Base-by-base conservation (phyloP, 2,888 invertebrate genomes). In the Pyrrhopygopsis socrates region DNA sequence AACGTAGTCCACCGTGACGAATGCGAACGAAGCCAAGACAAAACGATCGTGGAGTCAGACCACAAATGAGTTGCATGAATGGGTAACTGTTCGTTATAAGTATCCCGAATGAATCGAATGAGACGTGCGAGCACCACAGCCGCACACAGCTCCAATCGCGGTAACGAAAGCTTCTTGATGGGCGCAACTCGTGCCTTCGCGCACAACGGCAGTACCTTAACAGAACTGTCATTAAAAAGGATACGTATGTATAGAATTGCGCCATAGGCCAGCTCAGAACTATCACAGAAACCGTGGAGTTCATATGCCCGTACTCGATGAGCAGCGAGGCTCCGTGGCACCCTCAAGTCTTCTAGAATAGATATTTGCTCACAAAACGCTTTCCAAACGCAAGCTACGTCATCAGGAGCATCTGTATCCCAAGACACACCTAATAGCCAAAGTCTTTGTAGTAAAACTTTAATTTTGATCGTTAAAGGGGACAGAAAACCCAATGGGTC, bases 271-370 rank as follows among this genome's bases (percentile, higher is more conserved):
- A 27, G 11, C 3, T 78, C 70, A 0, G 91, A 92, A 18, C 92
- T 91, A 76, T 92, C 93, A 0, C 70, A 70, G 67, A 92, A 93
- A 3, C 91, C 92, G n/a, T 93, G 93, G 5, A 93, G 29, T 24
- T 89, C 70, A 77, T 24, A 89, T 67, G 1, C 76, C 27, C 13
- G 29, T 27, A 60, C 81, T 38, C 27, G 50, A 22, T 8, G 22
- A 60, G 45, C 70, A 13, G 71, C 29, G 20, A 87, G 50, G 45
- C 70, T 45, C 1, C 70, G 41, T 30, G 70, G 70, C 24, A 70
- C 70, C 27, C 41, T 70, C 18, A 70, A 34, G 15, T 27, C 24
- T 27, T 27, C 13, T 15, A 60, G 60, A 3, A 27, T 60, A 1
- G 27, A 60, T 60, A 60, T 15, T 11, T 60, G 24, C 24, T 60